These are phyloP conservation scores for Diadema setosum DNA, from an alignment of 35 echinoderm and acorn worm genomes.

Conservation along the genomic window DNA sequence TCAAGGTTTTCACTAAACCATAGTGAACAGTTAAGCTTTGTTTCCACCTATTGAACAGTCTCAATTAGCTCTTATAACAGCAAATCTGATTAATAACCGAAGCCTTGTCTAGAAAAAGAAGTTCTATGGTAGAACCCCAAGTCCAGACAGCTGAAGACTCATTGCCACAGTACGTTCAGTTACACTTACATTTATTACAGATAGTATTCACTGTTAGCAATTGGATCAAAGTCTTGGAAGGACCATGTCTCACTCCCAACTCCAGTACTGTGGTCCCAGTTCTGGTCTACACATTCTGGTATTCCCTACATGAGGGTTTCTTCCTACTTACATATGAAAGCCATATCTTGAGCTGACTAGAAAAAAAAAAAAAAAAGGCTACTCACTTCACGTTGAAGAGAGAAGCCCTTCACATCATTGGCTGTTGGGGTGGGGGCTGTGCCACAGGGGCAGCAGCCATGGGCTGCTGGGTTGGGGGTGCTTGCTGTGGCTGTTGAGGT, in stretches of 20 bases:
- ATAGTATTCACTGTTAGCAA: neutral
- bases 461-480: slow-evolving; percentile 22
- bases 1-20: too few species aligned
- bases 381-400: neutral
- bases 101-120: too few species aligned
- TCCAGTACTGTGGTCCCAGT: too few species aligned
- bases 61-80: too few species aligned
- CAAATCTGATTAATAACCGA: too few species aligned
- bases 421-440: neutral
- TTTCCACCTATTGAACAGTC: too few species aligned
- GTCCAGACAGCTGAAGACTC: too few species aligned
- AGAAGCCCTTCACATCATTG: neutral
- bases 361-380: too few species aligned
- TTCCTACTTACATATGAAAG: neutral
- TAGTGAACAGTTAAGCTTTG: too few species aligned
- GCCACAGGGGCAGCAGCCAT: slow-evolving; percentile 12
- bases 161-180: too few species aligned
- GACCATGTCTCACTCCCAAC: neutral
- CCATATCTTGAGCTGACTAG: neutral
- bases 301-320: neutral
- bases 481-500: slow-evolving; percentile 1
- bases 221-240: neutral
- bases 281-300: neutral
- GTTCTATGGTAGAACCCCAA: too few species aligned
- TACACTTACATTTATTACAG: neutral